Evolutionary conservation across 2,797 vertebrate genomes (phyloP).

Genomic region (Octomys mimax): DNA sequence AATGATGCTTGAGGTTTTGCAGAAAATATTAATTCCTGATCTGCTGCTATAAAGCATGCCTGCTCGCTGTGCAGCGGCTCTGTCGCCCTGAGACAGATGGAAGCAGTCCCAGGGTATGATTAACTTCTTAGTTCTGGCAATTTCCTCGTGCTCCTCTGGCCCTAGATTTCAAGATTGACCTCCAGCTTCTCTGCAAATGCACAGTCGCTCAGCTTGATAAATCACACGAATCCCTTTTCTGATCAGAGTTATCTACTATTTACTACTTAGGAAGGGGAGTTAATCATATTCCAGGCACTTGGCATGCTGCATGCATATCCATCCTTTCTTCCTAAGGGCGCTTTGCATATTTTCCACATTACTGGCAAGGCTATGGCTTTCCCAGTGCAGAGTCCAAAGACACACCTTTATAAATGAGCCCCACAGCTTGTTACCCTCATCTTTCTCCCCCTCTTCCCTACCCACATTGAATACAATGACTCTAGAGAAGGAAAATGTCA

Average conservation of each 20-base stretch:
- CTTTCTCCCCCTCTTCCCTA: not conserved
- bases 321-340: constrained; percentile 79
- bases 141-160: constrained; percentile 88
- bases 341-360: constrained; percentile 86
- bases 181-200: constrained; percentile 88
- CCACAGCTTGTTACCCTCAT: not conserved
- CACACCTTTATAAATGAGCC: constrained; percentile 46
- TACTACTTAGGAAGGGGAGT: constrained; percentile 86
- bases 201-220: constrained; percentile 89
- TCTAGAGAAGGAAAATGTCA: not conserved
- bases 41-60: constrained; percentile 84
- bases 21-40: constrained; percentile 89
- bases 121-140: constrained; percentile 89
- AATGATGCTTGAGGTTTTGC: constrained; percentile 88
- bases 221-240: constrained; percentile 88
- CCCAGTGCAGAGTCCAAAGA: not conserved
- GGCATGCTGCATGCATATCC: constrained; percentile 82
- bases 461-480: not conserved
- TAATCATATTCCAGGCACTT: constrained; percentile 87
- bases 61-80: constrained; percentile 74
- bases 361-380: constrained; percentile 51
- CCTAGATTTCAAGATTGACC: constrained; percentile 90
- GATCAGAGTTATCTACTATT: constrained; percentile 90
- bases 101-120: constrained; percentile 88
- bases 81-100: constrained; percentile 88